Base-by-base conservation (phyloP, 35 echinoderm and acorn worm genomes). In the Apostichopus californicus region DNA sequence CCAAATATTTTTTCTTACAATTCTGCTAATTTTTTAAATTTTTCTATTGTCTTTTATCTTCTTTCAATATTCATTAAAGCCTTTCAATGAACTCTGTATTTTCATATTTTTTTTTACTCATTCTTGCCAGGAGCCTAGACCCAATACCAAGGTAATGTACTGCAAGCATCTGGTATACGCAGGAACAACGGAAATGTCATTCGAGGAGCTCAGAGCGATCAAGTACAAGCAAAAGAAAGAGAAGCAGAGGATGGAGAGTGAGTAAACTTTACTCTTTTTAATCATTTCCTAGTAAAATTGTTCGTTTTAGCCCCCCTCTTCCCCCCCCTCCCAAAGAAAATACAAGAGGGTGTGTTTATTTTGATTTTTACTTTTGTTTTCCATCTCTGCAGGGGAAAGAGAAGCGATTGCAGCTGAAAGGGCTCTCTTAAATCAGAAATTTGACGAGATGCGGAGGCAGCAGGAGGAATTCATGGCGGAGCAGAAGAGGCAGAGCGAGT, bases 141-240 rank as follows among this genome's bases (percentile, higher is more conserved):
- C 86, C 58, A 97, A 97, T 21, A 95, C 93, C 5, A 92, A 92
- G 90, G 94, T 92, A 23, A 95, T 95, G 96, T 98, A 98, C 55
- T 95, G 94, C 80, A 98, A 98, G 86, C 94, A 98, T 89, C 94
- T 98, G 1, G 93, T 98, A 24, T 98, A 98, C 75, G 94, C 82
- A 73, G 96, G 96, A 13, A 90, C 94, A 1, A 89, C 72, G 15
- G 96, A 98, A 87, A 98, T 98, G 96, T 98, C 96, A 15, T 86
- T 98, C 72, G 96, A 98, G 73, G 96, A 98, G 60, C 84, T 98
- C 7, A 73, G 96, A 78, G 94, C 94, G 5, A 94, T 98, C 80
- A 95, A 86, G 68, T 77, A 94, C 91, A 94, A 75, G 11, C 90
- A 82, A 9, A 98, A 92, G 56, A 86, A 86, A 15, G 90, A 86